These are phyloP conservation scores for human DNA, from an alignment of 2,113 vertebrate species.

Conservation along the genomic window GRCh38 chr11:43257001-43257500, in stretches of 20 bases:
- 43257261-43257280: background rate
- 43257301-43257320: background rate
- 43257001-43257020: background rate
- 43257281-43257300: background rate
- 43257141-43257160: background rate
- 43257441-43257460: no score
- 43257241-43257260: background rate
- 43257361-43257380: background rate
- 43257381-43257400: no score
- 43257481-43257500: no score
- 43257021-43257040: background rate
- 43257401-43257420: background rate
- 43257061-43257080: background rate
- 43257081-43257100: background rate
- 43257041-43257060: background rate
- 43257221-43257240: background rate
- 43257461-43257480: no score
- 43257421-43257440: background rate
- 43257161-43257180: background rate
- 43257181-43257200: background rate
- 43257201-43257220: background rate
- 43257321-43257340: background rate
- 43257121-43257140: background rate
- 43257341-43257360: background rate
- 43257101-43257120: background rate